Evolutionary conservation across 2,888 invertebrate genomes (phyloP), one percentile per base, ranked within the genome.

Genomic region (Xylota segnis): DNA sequence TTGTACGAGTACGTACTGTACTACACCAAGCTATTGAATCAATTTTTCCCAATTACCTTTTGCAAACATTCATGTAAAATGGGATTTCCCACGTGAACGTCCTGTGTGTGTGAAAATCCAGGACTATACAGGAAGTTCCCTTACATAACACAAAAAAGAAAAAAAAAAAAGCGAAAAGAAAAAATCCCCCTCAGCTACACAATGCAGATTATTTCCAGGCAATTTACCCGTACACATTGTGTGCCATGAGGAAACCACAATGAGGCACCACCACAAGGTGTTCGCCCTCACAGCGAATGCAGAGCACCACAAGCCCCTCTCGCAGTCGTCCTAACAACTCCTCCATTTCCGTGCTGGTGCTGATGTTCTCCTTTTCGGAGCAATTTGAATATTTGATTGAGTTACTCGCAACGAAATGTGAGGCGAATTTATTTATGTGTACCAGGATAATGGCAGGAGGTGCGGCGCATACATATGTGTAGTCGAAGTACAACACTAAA

Each of bases 371-470:
- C 71, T 86, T 76, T 76, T 18, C n/a, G 50, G 56, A 72, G 82
- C 82, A 76, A 82, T 86, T 86, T 86, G 86, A 86, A 86, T 86
- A 86, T 86, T 86, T 86, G 86, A 86, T 86, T 86, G 82, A 86
- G 86, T 86, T 86, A 86, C 82, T 86, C 56, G 68, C 71, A 76
- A 16, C 65, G 74, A 78, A 78, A 83, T 83, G 83, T 78, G 72
- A 72, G 29, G 71, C 61, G 76, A 86, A 86, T 86, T 82, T 86
- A 82, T 82, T 81, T 86, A 77, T 86, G 72, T 14, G 45, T 45
- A 14, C 40, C 61, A 75, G 65, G 83, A 79, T 70, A 84, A 70
- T 82, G 56, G 54, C 16, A 45, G 43, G n/a, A n/a, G 40, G 54
- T 23, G 56, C 9, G 61, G 6, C 32, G 12, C 37, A 47, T 10